Evolutionary conservation across 2,797 vertebrate species (phyloP).

Genomic region (Acanthopagrus latus): DNA sequence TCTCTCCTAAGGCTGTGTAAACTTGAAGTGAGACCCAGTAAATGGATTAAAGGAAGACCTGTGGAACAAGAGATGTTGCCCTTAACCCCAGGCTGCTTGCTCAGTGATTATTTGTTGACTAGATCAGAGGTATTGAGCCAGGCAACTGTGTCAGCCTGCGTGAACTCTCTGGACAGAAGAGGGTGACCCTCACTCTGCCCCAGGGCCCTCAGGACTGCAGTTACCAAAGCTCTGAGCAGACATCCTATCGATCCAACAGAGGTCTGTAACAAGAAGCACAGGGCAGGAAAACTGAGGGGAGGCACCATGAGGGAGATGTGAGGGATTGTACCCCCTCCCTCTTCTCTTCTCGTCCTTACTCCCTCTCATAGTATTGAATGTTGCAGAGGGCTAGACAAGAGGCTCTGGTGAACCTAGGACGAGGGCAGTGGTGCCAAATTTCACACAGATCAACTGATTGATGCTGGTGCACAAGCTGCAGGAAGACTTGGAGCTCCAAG

Average conservation of each 20-base stretch:
- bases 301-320: conserved; percentile 37
- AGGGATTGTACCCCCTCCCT: conserved; percentile 31
- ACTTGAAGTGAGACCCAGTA: conserved; percentile 46
- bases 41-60: conserved; percentile 58
- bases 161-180: conserved; percentile 54
- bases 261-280: conserved; percentile 58
- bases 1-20: conserved; percentile 28
- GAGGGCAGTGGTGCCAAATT: conserved; percentile 57
- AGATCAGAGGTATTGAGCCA: conserved; percentile 64
- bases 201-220: conserved; percentile 44
- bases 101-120: conserved; percentile 63
- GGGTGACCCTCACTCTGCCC: conserved; percentile 59
- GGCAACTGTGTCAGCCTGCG: conserved; percentile 43
- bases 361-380: conserved; percentile 44
- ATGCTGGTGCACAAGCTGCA: conserved; percentile 39
- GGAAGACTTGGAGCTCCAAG: conserved; percentile 35
- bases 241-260: conserved; percentile 60
- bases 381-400: conserved; percentile 45
- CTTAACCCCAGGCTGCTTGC: conserved; percentile 50
- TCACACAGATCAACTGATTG: conserved; percentile 67
- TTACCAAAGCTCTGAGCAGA: conserved; percentile 65
- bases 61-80: conserved; percentile 52
- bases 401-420: conserved; percentile 46
- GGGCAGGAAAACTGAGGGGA: conserved; percentile 48
- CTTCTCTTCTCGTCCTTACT: conserved; percentile 6